Base-by-base conservation (phyloP, 2,113 vertebrate species). In the Triplophysa tibetana region DNA sequence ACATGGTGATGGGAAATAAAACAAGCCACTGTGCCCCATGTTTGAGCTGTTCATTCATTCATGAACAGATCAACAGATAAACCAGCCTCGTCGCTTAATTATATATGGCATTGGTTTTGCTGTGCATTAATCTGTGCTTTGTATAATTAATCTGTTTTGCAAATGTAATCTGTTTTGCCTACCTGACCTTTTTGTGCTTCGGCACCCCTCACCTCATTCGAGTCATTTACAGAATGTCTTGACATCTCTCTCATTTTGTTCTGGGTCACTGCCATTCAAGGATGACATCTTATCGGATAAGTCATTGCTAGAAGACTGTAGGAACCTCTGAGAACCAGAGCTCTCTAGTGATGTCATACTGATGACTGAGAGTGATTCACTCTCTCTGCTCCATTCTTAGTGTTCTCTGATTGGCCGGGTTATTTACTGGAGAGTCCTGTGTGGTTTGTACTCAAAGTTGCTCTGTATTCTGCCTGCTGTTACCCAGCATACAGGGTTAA, bases 101-200 rank as follows among this genome's bases (percentile, higher is more conserved):
- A 75, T 81, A 19, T 78, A n/a, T 58, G 73, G 41, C 64, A 70
- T 75, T 78, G 26, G 54, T 68, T 80, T 74, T 78, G 45, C 52
- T 54, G 62, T 33, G 13, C 29, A 26, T 78, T 84, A 75, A 81
- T 75, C 79, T 69, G 63, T 23, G 43, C 23, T 58, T 69, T 80
- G 78, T 79, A 70, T 84, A 83, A 88, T 88, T 89, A 87, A 89
- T 90, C 80, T 83, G 77, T 79, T 75, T 68, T 70, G 77, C 50
- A 68, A 78, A 74, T 26, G 33, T 38, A 38, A 38, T 38, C 33
- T 38, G 33, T 52, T 50, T 29, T 19, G 14, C 33, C 11, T 26
- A 23, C 21, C 38, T 65, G 67, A 52, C 62, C 54, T 78, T 64
- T 72, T 45, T 68, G 29, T 41, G 60, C 10, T 19, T 75, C 43